These are phyloP conservation scores for Drosophila baimaii DNA, from an alignment of 1,140 invertebrate species.

Conservation along the genomic window DNA sequence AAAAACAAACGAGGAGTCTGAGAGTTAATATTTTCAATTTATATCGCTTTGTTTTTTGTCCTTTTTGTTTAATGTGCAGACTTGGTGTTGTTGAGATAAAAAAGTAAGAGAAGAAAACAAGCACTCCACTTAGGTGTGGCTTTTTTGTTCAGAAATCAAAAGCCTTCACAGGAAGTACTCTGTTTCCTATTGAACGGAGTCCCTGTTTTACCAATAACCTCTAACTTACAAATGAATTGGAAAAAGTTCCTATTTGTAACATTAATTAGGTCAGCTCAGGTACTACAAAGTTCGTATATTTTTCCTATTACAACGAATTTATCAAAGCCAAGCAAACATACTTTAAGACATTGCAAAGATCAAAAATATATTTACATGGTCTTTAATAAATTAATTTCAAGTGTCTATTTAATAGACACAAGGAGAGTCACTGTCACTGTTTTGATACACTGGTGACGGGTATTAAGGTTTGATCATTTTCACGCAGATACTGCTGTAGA, in stretches of 20 bases:
- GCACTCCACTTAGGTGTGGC: neutral
- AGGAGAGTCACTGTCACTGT: neutral
- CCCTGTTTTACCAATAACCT: neutral
- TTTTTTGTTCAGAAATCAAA: constrained; percentile 1
- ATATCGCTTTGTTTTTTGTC: constrained; percentile 1
- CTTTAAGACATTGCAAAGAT: too few relatives aligned
- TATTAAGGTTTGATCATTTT: neutral
- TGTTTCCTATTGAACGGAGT: neutral
- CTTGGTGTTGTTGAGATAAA: neutral
- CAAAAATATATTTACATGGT: neutral
- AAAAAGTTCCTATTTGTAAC: neutral
- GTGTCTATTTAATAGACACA: neutral
- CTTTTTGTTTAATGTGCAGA: neutral
- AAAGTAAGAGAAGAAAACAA: neutral
- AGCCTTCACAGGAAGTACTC: neutral
- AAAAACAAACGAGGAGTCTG: neutral
- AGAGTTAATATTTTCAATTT: constrained; percentile 1
- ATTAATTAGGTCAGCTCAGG: neutral
- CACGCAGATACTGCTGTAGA: neutral
- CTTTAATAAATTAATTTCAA: neutral
- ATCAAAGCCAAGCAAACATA: neutral
- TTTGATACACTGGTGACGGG: neutral
- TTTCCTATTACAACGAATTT: neutral
- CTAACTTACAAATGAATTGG: neutral
- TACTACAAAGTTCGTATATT: neutral